A percentile compares a stretch with the other conserved stretches of the same genome.
These are phyloP conservation scores for Ptychoptera albimana DNA, from an alignment of 2,888 invertebrate genomes.

Conservation along the genomic window DNA sequence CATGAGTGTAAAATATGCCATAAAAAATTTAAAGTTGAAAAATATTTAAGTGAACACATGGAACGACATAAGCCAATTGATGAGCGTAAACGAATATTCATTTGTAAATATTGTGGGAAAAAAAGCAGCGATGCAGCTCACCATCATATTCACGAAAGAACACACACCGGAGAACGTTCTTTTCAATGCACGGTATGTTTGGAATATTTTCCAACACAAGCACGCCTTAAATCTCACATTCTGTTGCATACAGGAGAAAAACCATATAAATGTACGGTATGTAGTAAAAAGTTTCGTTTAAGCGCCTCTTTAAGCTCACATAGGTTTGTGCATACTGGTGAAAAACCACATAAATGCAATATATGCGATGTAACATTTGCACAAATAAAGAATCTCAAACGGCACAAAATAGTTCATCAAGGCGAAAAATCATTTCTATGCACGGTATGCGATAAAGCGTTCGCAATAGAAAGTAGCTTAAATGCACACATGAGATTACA, in stretches of 20 bases:
- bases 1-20: constrained; percentile 11
- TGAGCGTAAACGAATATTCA: constrained; percentile 3
- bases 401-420: constrained; percentile 11
- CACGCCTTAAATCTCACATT: too few species aligned
- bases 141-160: constrained; percentile 9
- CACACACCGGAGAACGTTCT: too few species aligned
- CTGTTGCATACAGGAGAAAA: constrained; percentile 10
- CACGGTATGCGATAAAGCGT: constrained; percentile 9
- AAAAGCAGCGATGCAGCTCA: constrained; percentile 6
- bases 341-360: constrained; percentile 11
- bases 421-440: constrained; percentile 11
- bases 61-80: constrained; percentile 10
- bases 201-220: too few species aligned
- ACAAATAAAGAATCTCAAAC: constrained; percentile 11
- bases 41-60: constrained; percentile 10
- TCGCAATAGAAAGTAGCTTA: constrained; percentile 11
- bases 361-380: constrained; percentile 10
- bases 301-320: constrained; percentile 10
- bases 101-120: constrained; percentile 10
- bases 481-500: constrained; percentile 12
- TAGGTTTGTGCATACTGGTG: constrained; percentile 11
- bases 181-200: too few species aligned
- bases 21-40: constrained; percentile 10
- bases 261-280: constrained; percentile 10
- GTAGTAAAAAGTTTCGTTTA: constrained; percentile 10